Percentiles rank a stretch among this genome's conserved stretches.
Evolutionary conservation across 1,140 invertebrate species (phyloP).

Genomic region (Leptestheria dahalacensis): DNA sequence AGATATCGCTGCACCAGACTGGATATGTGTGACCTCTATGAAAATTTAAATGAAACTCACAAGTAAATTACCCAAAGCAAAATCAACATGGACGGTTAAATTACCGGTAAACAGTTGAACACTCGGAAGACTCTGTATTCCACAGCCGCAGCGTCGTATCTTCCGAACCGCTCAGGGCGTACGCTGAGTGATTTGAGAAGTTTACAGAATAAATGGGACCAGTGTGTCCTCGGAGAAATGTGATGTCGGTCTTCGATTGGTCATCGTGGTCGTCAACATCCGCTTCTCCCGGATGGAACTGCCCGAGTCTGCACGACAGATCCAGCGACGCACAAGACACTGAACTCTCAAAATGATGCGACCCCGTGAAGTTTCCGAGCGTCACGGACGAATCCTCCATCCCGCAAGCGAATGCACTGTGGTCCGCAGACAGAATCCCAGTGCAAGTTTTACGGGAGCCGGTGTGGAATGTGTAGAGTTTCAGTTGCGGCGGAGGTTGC

Average conservation of each 20-base stretch:
- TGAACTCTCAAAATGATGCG: neutral
- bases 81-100: neutral
- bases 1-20: slow-evolving; percentile 69
- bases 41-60: neutral
- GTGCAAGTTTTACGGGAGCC: neutral
- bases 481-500: neutral
- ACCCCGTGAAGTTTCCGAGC: neutral
- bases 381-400: slow-evolving; percentile 6
- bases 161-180: slow-evolving; percentile 57
- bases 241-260: neutral
- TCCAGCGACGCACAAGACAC: neutral
- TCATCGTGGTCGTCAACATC: neutral
- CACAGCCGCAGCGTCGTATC: slow-evolving; percentile 59
- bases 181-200: slow-evolving; percentile 39
- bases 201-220: slow-evolving; percentile 54
- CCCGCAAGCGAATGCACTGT: neutral
- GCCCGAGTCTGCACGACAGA: too few species aligned
- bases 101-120: slow-evolving; percentile 44
- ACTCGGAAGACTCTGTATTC: slow-evolving; percentile 46
- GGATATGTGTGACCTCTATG: slow-evolving; percentile 59
- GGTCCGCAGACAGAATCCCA: neutral
- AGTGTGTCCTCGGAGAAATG: slow-evolving; percentile 45
- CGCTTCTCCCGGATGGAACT: neutral
- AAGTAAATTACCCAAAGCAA: too few species aligned
- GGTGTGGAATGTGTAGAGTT: slow-evolving; percentile 4